Conservation (phyloP, 2,888 invertebrate species). For the Junonia oenone region DNA sequence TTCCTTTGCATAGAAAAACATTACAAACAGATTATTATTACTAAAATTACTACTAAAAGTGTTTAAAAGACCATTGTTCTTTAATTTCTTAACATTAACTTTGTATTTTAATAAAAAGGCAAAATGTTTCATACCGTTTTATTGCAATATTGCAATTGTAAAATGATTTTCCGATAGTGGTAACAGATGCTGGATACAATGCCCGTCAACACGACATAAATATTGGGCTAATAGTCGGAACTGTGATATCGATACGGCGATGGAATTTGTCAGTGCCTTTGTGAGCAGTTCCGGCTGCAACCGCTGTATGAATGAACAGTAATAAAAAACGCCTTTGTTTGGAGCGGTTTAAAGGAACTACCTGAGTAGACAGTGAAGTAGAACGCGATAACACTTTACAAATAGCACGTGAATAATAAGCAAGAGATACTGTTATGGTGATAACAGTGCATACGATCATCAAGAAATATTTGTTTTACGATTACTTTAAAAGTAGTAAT, state of each 20-base stretch:
- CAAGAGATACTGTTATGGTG: slow-evolving; percentile 34
- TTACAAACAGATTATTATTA: background rate
- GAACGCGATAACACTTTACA: slow-evolving; percentile 26
- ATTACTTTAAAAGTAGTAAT: background rate
- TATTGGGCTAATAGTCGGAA: slow-evolving; percentile 72
- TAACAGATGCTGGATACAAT: slow-evolving; percentile 41
- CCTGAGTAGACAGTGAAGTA: slow-evolving; percentile 65
- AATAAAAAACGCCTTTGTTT: slow-evolving; percentile 42
- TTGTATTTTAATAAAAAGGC: background rate
- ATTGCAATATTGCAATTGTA: slow-evolving; percentile 21
- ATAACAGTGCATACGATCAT: background rate
- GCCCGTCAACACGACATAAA: slow-evolving; percentile 63
- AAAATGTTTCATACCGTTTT: slow-evolving; percentile 9
- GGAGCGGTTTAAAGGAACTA: slow-evolving; percentile 50
- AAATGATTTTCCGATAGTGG: slow-evolving; percentile 26
- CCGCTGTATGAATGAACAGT: slow-evolving; percentile 45
- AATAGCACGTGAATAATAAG: background rate
- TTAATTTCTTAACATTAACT: no score
- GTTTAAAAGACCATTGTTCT: no score
- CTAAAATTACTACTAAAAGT: background rate
- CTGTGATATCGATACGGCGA: slow-evolving; percentile 68
- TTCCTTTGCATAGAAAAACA: no score
- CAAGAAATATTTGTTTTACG: background rate
- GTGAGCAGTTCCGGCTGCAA: slow-evolving; percentile 70
- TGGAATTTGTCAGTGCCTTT: slow-evolving; percentile 65